Base-by-base conservation (phyloP, 2,113 vertebrate species). In the Paratilapia polleni region DNA sequence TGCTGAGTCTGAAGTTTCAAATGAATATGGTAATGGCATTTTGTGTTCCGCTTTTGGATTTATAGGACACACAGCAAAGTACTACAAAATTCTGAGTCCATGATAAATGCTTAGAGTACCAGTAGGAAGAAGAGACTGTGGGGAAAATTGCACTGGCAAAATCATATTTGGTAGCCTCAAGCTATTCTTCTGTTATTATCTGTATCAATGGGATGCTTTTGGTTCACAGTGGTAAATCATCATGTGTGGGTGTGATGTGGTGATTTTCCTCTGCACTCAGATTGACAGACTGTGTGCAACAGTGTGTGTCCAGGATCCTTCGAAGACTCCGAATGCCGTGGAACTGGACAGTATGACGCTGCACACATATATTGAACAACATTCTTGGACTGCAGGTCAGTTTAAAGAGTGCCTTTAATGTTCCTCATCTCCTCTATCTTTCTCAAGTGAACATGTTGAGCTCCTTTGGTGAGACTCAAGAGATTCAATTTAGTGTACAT, bases 321-420 rank as follows among this genome's bases (percentile, higher is more conserved):
- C 73, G 2, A 85, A 66, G 78, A 94, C 92, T 17, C 95, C 93
- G 2, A 86, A 92, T 0, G 93, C 95, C 2, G 54, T 58, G n/a
- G 79, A 95, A n/a, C 81, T 93, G 62, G 96, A 96, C 90, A 90
- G 95, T 43, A 95, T 95, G 93, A 96, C 95, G 1, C 62, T 96
- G 57, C 83, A 95, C 75, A 90, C 94, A 0, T 96, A 90, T 86
- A 73, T 90, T 8, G 84, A 95, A 28, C 81, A 91, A 58, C 87
- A 96, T 14, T 62, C 87, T 19, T 96, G 96, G 95, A 96, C 95
- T n/a, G 34, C 73, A 87, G 92, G 96, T 95, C 28, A 90, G 88
- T 14, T 19, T 74, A 26, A 58, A 52, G 3, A 68, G 12, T 12
- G 4, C 28, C n/a, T 61, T 24, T 56, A 7, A 59, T 31, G n/a